phyloP scores from a whole-genome alignment of 2,888 invertebrate species.

The Drosophila nr. fundita region DNA sequence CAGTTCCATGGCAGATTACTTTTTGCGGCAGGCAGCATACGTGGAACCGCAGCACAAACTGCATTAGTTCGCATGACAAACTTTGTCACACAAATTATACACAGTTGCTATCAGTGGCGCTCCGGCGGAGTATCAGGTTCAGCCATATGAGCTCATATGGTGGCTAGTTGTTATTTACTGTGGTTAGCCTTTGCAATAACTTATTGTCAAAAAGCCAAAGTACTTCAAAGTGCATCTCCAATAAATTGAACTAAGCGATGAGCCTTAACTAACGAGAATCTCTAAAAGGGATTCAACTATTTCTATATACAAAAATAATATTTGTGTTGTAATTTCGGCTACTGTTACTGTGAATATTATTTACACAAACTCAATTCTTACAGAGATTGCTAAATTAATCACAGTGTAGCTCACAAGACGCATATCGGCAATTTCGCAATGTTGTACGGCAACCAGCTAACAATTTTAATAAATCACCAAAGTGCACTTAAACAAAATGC shows the following conservation, averaged over 20 bases:
- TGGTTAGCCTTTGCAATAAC: conserved; percentile 27
- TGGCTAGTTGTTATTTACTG: conserved; percentile 5
- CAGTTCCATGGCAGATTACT: conserved; percentile 7
- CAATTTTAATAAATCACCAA: conserved; percentile 59
- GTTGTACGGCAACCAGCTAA: conserved; percentile 9
- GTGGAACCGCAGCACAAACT: conserved; percentile 48
- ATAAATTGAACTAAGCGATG: neutral
- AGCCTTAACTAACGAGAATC: too few species aligned
- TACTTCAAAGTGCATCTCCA: neutral
- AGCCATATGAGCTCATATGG: conserved; percentile 5
- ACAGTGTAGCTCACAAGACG: conserved; percentile 21
- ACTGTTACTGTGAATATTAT: conserved; percentile 5
- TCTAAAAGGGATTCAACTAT: neutral
- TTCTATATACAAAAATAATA: neutral
- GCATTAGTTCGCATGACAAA: conserved; percentile 64
- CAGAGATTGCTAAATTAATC: conserved; percentile 20
- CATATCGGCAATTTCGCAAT: conserved; percentile 33
- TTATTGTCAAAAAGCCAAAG: conserved; percentile 31
- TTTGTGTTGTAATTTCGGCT: neutral
- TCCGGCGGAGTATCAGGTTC: conserved; percentile 16
- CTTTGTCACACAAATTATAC: conserved; percentile 64
- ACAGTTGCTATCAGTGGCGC: conserved; percentile 32
- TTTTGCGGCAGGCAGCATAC: conserved; percentile 14
- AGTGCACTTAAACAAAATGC: conserved; percentile 58
- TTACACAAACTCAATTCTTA: conserved; percentile 25